These are phyloP conservation scores for Hecatera dysodea DNA, from an alignment of 2,888 invertebrate genomes.

Conservation along the genomic window DNA sequence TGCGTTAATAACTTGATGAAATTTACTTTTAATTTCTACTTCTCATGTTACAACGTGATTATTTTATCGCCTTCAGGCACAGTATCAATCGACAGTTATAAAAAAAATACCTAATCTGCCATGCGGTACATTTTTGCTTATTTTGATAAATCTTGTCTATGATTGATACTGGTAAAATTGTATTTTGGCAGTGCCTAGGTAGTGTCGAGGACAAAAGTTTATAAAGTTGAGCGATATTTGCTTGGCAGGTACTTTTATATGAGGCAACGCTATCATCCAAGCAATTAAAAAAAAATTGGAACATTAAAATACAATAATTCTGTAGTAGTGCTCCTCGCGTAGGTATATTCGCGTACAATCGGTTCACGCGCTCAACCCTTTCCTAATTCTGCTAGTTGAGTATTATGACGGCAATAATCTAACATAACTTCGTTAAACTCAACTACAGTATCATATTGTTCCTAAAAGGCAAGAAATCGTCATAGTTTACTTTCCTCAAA, in stretches of 20 bases:
- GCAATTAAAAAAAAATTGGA: background rate
- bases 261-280: background rate
- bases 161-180: background rate
- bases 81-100: no score
- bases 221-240: background rate
- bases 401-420: constrained; percentile 73
- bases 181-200: background rate
- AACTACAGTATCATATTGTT: constrained; percentile 59
- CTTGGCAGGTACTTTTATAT: background rate
- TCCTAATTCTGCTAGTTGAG: constrained; percentile 74
- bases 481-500: constrained; percentile 59
- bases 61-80: no score
- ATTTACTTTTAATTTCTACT: background rate
- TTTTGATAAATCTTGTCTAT: no score
- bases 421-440: constrained; percentile 62
- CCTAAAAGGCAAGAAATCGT: constrained; percentile 65
- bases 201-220: background rate
- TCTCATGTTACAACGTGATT: no score
- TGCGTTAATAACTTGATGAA: background rate
- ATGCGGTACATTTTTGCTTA: no score
- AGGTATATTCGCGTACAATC: constrained; percentile 15
- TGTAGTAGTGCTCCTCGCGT: background rate
- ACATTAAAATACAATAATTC: background rate
- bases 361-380: constrained; percentile 49
- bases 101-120: no score